Evolutionary conservation across 1,140 invertebrate genomes (phyloP).

Genomic region (Psix sp.): DNA sequence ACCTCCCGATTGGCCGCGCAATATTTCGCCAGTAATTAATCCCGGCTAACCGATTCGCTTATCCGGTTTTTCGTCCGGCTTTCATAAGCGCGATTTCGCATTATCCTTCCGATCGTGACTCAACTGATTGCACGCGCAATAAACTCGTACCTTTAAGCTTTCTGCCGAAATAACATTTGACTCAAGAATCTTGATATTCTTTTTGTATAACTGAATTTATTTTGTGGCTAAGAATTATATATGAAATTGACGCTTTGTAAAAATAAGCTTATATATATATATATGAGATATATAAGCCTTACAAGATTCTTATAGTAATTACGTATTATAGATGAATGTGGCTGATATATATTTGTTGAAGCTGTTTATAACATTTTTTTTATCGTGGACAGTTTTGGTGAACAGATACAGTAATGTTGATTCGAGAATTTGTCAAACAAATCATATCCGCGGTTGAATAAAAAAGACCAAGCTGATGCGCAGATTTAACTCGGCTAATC

Average conservation of each 20-base stretch:
- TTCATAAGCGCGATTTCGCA: slow-evolving; percentile 42
- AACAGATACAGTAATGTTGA: no score
- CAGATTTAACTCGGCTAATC: slow-evolving; percentile 49
- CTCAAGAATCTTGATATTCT: no score
- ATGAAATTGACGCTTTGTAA: no score
- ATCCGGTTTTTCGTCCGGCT: slow-evolving; percentile 11
- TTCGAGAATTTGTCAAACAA: neutral
- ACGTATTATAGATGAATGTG: no score
- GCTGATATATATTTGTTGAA: no score
- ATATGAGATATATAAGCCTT: no score
- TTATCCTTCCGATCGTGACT: slow-evolving; percentile 46
- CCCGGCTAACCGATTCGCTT: slow-evolving; percentile 20
- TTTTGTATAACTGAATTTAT: no score
- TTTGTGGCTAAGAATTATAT: no score
- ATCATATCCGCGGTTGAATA: neutral
- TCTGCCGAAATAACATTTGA: slow-evolving; percentile 24
- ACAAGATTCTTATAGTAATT: no score
- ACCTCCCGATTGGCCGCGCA: slow-evolving; percentile 28
- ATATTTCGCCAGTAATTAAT: slow-evolving; percentile 41
- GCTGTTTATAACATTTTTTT: no score
- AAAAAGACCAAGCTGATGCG: slow-evolving; percentile 35
- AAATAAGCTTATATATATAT: no score
- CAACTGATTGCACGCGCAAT: slow-evolving; percentile 60
- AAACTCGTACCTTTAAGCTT: slow-evolving; percentile 60
- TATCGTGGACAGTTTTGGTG: no score